Percentiles rank a stretch among this genome's conserved stretches.
phyloP scores from a whole-genome alignment of 2,113 vertebrate species.

The Sander lucioperca region DNA sequence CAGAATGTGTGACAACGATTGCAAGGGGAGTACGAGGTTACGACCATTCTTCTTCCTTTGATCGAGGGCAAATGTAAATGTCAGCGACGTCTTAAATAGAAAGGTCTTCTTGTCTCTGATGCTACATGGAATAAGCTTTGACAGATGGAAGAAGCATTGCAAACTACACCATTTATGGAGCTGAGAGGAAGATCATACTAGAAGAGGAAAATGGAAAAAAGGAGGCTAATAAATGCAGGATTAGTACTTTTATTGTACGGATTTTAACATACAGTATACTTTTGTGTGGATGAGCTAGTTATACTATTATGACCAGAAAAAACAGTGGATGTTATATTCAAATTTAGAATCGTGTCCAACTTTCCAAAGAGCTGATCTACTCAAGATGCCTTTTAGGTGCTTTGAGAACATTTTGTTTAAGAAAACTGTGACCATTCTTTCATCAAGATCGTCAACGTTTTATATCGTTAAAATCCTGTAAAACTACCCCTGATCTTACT shows the following conservation, averaged over 20 bases:
- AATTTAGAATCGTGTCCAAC: background rate
- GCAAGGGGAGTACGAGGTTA: constrained; percentile 60
- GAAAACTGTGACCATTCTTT: background rate
- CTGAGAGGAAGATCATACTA: constrained; percentile 14
- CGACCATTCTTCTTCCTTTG: constrained; percentile 74
- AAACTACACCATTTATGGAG: constrained; percentile 19
- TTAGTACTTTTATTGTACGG: background rate
- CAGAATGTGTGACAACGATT: constrained; percentile 52
- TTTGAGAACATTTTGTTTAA: background rate
- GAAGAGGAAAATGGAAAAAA: constrained; percentile 7
- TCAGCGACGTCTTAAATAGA: constrained; percentile 77
- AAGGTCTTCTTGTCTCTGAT: constrained; percentile 70
- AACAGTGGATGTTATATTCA: background rate
- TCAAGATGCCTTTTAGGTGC: background rate
- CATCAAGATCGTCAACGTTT: background rate
- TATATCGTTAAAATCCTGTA: background rate
- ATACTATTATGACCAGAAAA: background rate
- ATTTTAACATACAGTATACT: background rate
- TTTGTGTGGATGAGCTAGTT: background rate
- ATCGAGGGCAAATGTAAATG: constrained; percentile 86
- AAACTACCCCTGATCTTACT: background rate
- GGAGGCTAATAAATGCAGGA: background rate
- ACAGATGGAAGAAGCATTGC: constrained; percentile 64
- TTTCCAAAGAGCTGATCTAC: background rate
- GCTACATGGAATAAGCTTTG: constrained; percentile 75